Evolutionary conservation across 2,888 invertebrate genomes (phyloP).

Genomic region (Nudaria mundana): DNA sequence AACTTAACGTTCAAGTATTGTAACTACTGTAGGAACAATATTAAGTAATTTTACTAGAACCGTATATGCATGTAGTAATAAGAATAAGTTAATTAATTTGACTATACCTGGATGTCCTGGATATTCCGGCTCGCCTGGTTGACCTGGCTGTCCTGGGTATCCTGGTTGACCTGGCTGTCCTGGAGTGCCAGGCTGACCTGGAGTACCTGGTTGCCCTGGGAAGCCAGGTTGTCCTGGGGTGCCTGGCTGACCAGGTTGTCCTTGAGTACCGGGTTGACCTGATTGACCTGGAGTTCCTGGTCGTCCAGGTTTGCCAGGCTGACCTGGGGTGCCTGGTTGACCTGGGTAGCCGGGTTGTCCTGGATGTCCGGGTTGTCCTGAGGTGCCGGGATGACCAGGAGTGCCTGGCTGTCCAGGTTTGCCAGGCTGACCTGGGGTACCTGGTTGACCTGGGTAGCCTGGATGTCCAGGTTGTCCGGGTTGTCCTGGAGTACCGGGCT

Average conservation of each 20-base stretch:
- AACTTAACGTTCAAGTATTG: too few species aligned
- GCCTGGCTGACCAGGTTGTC: constrained; percentile 2
- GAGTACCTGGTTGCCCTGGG: constrained; percentile 28
- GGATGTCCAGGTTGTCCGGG: constrained; percentile 12
- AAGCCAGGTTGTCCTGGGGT: constrained; percentile 7
- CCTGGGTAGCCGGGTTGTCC: constrained; percentile 9
- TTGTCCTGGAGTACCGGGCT: too few species aligned
- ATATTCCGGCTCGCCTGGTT: constrained; percentile 9
- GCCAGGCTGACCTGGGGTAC: constrained; percentile 30
- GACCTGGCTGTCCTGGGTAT: constrained; percentile 14
- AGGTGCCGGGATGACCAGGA: not conserved
- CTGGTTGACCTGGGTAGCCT: constrained; percentile 63
- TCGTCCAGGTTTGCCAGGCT: constrained; percentile 8
- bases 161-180: constrained; percentile 9
- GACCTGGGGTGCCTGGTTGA: constrained; percentile 6
- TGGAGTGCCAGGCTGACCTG: constrained; percentile 5
- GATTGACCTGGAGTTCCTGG: constrained; percentile 7
- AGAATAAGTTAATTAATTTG: not conserved
- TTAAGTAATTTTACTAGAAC: too few species aligned
- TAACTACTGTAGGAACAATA: too few species aligned
- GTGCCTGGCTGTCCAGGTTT: constrained; percentile 38
- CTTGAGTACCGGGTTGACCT: constrained; percentile 4
- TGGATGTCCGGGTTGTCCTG: too few species aligned
- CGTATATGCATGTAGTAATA: too few species aligned
- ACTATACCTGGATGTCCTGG: constrained; percentile 11